A percentile compares a stretch with the other conserved stretches of the same genome.
phyloP scores from a whole-genome alignment of 2,113 vertebrate genomes.

The Dicrurus megarhynchus region DNA sequence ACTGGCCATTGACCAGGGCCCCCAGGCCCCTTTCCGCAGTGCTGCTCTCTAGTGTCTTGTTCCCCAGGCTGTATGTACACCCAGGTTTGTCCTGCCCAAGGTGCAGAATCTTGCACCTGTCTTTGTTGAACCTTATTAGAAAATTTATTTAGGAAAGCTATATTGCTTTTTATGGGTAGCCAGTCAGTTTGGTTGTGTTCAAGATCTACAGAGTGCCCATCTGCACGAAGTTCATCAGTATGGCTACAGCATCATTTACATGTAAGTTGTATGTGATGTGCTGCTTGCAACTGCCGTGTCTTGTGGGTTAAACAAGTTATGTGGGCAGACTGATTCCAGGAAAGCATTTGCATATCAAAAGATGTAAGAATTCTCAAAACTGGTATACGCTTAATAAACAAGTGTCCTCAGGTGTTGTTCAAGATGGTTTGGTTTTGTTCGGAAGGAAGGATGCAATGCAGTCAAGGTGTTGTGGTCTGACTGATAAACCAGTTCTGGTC shows the following conservation, averaged over 20 bases:
- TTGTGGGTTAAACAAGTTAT: not conserved
- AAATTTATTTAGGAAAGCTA: not conserved
- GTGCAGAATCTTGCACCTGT: not conserved
- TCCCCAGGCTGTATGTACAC: not conserved
- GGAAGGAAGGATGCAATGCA: not conserved
- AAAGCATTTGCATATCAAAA: not conserved
- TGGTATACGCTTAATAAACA: not conserved
- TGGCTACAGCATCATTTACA: not conserved
- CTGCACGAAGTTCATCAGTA: not conserved
- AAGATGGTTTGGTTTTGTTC: not conserved
- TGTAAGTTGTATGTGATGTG: not conserved
- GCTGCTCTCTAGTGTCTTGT: accelerated
- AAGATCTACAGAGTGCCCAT: not conserved
- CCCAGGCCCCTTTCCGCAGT: not conserved
- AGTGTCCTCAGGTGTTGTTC: not conserved
- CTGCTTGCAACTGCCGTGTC: not conserved
- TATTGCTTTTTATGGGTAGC: not conserved
- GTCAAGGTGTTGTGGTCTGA: not conserved
- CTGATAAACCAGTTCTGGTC: not conserved
- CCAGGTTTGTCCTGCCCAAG: not conserved
- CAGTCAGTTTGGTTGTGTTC: not conserved
- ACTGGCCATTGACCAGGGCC: accelerated
- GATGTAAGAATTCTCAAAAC: not conserved
- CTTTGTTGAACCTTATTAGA: not conserved
- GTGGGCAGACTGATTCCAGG: not conserved